Conservation (phyloP, 1,140 invertebrate species). For the Pogonomyrmex barbatus region DNA sequence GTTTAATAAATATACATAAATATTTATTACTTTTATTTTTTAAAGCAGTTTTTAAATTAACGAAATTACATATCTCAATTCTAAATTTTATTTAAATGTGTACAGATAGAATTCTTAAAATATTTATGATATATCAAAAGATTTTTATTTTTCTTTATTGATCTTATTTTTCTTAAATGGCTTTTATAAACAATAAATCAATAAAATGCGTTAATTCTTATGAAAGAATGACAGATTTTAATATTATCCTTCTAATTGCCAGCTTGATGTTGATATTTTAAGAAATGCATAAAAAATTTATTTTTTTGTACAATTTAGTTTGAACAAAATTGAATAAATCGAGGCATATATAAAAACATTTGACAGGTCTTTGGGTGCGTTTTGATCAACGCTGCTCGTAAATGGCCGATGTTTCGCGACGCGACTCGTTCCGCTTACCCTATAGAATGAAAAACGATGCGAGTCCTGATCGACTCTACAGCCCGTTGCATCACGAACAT, state of each 20-base stretch:
- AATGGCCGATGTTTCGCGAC: constrained; percentile 54
- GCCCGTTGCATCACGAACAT: constrained; percentile 57
- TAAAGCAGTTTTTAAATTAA: background rate
- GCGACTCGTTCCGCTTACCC: constrained; percentile 35
- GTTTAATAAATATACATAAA: background rate
- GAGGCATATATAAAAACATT: constrained; percentile 18
- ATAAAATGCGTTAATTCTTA: background rate
- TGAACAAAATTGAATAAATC: constrained; percentile 1
- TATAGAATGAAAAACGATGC: constrained; percentile 58
- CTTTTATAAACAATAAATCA: background rate
- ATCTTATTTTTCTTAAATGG: background rate
- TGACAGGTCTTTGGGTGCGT: constrained; percentile 23
- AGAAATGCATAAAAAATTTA: background rate
- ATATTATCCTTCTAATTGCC: background rate
- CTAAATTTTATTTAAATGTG: background rate
- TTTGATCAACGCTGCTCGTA: constrained; percentile 49
- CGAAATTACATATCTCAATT: background rate
- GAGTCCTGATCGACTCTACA: constrained; percentile 55
- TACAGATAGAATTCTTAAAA: background rate
- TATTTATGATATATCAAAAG: background rate
- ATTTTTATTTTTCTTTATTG: background rate
- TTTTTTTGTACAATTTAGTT: constrained; percentile 2
- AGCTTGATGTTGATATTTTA: background rate
- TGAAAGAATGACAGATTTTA: background rate
- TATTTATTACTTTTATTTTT: background rate